Evolutionary conservation across 2,888 invertebrate genomes (phyloP).

Genomic region (Oscheius sp.): DNA sequence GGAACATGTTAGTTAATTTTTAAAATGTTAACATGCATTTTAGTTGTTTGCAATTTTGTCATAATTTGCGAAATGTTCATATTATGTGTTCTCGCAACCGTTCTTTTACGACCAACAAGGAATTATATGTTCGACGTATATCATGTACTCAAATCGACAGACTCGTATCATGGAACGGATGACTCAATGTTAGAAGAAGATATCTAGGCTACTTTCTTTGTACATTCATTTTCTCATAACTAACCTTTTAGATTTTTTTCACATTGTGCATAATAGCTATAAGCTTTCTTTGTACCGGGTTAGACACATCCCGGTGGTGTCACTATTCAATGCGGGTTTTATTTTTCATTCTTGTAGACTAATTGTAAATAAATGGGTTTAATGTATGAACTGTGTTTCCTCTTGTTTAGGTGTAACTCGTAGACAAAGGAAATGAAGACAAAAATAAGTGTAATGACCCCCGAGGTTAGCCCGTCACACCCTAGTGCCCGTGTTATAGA

Average conservation of each 20-base stretch:
- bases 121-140: slow-evolving; percentile 57
- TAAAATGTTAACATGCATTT: slow-evolving; percentile 31
- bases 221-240: slow-evolving; percentile 11
- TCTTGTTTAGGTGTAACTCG: not conserved
- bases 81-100: slow-evolving; percentile 60
- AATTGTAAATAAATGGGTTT: not conserved
- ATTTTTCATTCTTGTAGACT: slow-evolving; percentile 3
- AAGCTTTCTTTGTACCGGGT: not conserved
- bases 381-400: not conserved
- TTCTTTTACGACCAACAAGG: slow-evolving; percentile 56
- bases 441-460: slow-evolving; percentile 11
- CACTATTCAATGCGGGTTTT: not conserved
- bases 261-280: not conserved
- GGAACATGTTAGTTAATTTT: slow-evolving; percentile 61
- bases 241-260: not conserved
- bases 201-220: slow-evolving; percentile 24
- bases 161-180: slow-evolving; percentile 42
- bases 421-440: not conserved
- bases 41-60: slow-evolving; percentile 69
- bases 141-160: slow-evolving; percentile 26
- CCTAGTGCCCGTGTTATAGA: not conserved
- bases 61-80: slow-evolving; percentile 66
- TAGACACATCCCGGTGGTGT: slow-evolving; percentile 2
- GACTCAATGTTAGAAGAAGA: slow-evolving; percentile 44
- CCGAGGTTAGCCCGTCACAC: not conserved